Percentiles rank a stretch among this genome's conserved stretches.
Conservation (phyloP, 2,888 invertebrate species). For the Brenthis ino region DNA sequence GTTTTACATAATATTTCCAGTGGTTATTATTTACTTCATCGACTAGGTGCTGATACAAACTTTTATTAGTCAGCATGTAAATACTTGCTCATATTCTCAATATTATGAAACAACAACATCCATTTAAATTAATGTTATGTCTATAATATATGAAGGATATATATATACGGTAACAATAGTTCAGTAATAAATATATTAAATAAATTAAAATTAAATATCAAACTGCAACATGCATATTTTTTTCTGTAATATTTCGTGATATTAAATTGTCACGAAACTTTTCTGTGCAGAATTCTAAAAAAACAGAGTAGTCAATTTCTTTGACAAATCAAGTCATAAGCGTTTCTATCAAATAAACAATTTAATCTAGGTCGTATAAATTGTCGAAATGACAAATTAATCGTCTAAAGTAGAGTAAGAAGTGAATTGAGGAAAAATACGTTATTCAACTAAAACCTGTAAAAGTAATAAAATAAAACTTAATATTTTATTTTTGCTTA, state of each 20-base stretch:
- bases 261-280: too few relatives aligned
- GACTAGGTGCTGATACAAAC: constrained; percentile 2
- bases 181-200: too few relatives aligned
- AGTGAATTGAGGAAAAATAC: constrained; percentile 12
- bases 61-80: constrained; percentile 5
- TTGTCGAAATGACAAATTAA: constrained; percentile 1
- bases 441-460: background rate
- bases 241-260: too few relatives aligned
- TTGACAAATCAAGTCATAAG: background rate
- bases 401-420: background rate
- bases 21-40: constrained; percentile 2
- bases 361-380: constrained; percentile 1
- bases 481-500: background rate
- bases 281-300: background rate
- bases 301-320: background rate
- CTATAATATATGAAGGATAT: background rate
- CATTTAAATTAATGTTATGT: background rate
- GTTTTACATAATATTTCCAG: constrained; percentile 3
- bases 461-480: too few relatives aligned
- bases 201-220: too few relatives aligned
- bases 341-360: constrained; percentile 11
- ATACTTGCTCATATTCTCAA: constrained; percentile 4
- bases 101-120: background rate
- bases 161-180: too few relatives aligned
- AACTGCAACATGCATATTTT: too few relatives aligned